These are phyloP conservation scores for Willisornis vidua DNA, from an alignment of 2,113 vertebrate genomes.

Conservation along the genomic window DNA sequence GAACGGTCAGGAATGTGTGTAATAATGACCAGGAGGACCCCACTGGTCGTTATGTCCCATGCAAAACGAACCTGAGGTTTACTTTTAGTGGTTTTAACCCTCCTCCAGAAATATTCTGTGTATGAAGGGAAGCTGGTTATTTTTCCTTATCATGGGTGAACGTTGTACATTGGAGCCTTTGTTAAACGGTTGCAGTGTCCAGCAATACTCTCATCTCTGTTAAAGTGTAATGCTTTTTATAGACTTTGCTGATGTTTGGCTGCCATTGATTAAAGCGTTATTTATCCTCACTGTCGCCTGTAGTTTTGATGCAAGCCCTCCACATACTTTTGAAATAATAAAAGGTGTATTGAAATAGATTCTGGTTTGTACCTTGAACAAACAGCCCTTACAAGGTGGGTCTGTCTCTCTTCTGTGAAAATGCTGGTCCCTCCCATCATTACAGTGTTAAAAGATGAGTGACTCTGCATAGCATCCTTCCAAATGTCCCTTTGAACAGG, in stretches of 20 bases:
- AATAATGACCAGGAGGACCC: not conserved
- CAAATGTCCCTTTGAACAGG: constrained; percentile 71
- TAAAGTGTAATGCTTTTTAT: constrained; percentile 66
- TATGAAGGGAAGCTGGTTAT: not conserved
- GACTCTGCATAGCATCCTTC: constrained; percentile 43
- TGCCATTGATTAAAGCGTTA: constrained; percentile 79
- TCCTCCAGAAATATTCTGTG: not conserved
- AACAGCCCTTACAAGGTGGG: constrained; percentile 48
- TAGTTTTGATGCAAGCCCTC: constrained; percentile 76
- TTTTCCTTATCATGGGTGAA: constrained; percentile 17
- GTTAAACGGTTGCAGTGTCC: constrained; percentile 65
- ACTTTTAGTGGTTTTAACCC: not conserved
- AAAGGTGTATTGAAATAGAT: constrained; percentile 65
- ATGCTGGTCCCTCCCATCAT: constrained; percentile 40
- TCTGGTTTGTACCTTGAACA: constrained; percentile 70
- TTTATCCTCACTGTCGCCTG: constrained; percentile 77
- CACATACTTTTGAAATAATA: constrained; percentile 71
- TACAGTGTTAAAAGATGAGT: constrained; percentile 35
- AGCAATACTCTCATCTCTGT: constrained; percentile 59
- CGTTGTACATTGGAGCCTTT: constrained; percentile 57
- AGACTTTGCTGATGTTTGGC: constrained; percentile 68
- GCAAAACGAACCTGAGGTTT: constrained; percentile 38
- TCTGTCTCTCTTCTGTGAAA: not conserved
- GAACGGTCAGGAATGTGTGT: not conserved
- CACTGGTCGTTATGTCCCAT: constrained; percentile 16